phyloP scores from a whole-genome alignment of 1,140 invertebrate genomes.

The Drosophila athabasca region DNA sequence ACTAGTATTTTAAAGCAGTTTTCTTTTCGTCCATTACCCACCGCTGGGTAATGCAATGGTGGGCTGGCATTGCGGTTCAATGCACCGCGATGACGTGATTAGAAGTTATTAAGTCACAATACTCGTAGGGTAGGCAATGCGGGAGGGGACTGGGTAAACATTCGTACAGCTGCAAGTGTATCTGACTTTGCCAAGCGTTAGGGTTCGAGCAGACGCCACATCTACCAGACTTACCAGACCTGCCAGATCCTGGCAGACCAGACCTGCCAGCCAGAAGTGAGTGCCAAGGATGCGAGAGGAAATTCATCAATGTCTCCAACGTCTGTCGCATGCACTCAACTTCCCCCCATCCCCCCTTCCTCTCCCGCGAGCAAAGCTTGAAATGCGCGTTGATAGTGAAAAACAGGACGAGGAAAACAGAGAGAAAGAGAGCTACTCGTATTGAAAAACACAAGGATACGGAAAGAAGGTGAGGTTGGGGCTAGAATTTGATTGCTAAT shows the following conservation, averaged over 20 bases:
- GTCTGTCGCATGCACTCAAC: constrained; percentile 67
- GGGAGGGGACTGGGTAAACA: constrained; percentile 1
- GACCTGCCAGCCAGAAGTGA: constrained; percentile 17
- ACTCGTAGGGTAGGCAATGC: constrained; percentile 58
- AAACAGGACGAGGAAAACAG: constrained; percentile 12
- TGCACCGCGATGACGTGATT: constrained; percentile 72
- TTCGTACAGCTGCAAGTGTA: constrained; percentile 27
- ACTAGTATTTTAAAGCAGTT: constrained; percentile 6
- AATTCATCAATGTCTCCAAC: constrained; percentile 79
- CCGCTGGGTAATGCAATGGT: too few relatives aligned
- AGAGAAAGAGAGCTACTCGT: not conserved
- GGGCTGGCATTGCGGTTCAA: constrained; percentile 54
- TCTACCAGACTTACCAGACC: not conserved
- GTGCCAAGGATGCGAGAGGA: constrained; percentile 72
- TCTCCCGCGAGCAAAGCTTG: constrained; percentile 33
- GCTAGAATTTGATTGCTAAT: too few relatives aligned
- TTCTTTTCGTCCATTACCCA: constrained; percentile 1
- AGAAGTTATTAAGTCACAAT: constrained; percentile 81
- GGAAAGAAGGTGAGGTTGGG: constrained; percentile 9
- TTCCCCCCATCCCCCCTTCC: constrained; percentile 9
- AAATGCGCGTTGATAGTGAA: constrained; percentile 67
- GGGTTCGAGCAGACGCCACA: not conserved
- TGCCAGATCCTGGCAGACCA: constrained; percentile 4
- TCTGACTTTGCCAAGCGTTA: constrained; percentile 46
- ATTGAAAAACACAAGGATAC: constrained; percentile 14